Evolutionary conservation across 2,888 invertebrate genomes (phyloP), one percentile per base, ranked within the genome.

Genomic region (Sarcophaga subvicina): DNA sequence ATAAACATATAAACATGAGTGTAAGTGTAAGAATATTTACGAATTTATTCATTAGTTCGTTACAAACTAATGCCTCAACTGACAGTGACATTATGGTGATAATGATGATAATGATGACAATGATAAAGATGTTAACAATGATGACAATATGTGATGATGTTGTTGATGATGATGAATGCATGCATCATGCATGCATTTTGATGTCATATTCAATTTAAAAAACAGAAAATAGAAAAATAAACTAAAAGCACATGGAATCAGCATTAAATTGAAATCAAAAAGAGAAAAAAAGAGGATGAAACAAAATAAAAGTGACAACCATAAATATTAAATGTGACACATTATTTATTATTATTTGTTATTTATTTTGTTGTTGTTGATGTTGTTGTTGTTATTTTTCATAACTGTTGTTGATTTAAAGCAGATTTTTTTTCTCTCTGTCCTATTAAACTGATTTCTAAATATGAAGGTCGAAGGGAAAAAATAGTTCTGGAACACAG

Each of bases 261-360:
- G 37, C 10, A 37, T 37, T 37, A 37, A 37, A 37, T 37, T 37
- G 37, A 10, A 37, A 37, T 37, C 2, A 37, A 37, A 37, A 4
- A 66, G 2, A 59, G 60, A 6, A 78, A 69, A 54, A 22, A 45
- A 73, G n/a, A 22, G 47, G 54, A 45, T 22, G 27, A 22, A 66
- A 72, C 47, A 14, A 80, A 72, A 25, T 73, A 63, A 75, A 86
- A 76, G 54, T 80, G 82, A 80, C 86, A 86, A 62, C 62, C 66
- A 86, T 80, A 83, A 83, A 82, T 82, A 85, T 82, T 73, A 85
- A 69, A 80, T 83, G 77, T 77, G 86, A 86, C 76, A 86, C 49
- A 64, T 80, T 86, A 67, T 79, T 82, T 37, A 62, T 80, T 62
- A 85, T 85, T 81, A 60, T 54, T 54, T 54, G 17, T 54, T 54